Evolutionary conservation across 2,888 invertebrate species (phyloP), one percentile per base, ranked within the genome.

Genomic region (Tipula lateralis): DNA sequence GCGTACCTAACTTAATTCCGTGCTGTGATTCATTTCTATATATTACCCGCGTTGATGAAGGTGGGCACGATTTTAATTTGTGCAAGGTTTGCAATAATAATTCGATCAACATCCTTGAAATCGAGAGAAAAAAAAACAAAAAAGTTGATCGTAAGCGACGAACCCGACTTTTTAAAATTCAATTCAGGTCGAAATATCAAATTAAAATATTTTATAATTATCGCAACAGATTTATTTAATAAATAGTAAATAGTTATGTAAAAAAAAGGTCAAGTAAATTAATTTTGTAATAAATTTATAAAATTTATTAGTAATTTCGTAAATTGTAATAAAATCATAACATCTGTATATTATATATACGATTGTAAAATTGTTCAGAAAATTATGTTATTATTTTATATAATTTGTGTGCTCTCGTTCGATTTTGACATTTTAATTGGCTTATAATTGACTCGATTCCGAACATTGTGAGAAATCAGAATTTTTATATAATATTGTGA

Each of bases 301-400:
- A 66, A 24, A 66, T 66, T 66, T 66, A 66, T 66, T 66, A 9
- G 9, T 24, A 66, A 66, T 66, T 66, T 66, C 66, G 66, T 66
- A 66, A 66, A 66, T 66, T n/a, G n/a, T n/a, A n/a, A n/a, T n/a
- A n/a, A n/a, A n/a, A n/a, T n/a, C n/a, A n/a, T n/a, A 44, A 66
- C 66, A 66, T 66, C 66, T 66, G 66, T 19, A 7, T n/a, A n/a
- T n/a, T n/a, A n/a, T n/a, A n/a, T n/a, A n/a, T 9, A 24, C 66
- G 66, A 66, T 66, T 66, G 66, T 66, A 66, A 66, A 66, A 66
- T 66, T 66, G 66, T 66, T 66, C n/a, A 66, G 66, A 66, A 66
- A 66, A 66, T 66, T 66, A 24, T 24, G 66, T 66, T 66, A 66
- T 66, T 66, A 66, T 66, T 66, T 24, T 24, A 24, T 66, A 66